These are phyloP conservation scores for Agrilus mali DNA, from an alignment of 2,888 invertebrate genomes.

Conservation along the genomic window DNA sequence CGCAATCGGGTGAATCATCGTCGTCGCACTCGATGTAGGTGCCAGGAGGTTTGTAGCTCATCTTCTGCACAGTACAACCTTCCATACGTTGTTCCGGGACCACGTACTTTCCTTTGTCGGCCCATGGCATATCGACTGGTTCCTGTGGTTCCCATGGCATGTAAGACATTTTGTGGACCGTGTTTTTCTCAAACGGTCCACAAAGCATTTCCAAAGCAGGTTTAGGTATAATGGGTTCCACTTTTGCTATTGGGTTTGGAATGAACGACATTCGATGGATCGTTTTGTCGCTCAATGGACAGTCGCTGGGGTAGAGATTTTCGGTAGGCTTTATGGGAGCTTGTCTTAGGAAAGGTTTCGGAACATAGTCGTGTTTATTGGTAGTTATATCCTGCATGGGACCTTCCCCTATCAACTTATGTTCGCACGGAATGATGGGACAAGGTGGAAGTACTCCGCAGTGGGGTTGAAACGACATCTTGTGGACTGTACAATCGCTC, in stretches of 20 bases:
- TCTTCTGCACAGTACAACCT: constrained; percentile 46
- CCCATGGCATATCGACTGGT: constrained; percentile 34
- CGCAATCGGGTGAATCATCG: constrained; percentile 38
- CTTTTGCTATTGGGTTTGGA: constrained; percentile 29
- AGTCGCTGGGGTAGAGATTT: constrained; percentile 29
- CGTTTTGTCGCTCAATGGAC: constrained; percentile 37
- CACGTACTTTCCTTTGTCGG: constrained; percentile 28
- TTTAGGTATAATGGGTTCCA: constrained; percentile 22
- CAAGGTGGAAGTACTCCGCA: constrained; percentile 39
- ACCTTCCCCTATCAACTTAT: constrained; percentile 47
- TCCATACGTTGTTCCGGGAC: constrained; percentile 36
- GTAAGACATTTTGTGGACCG: constrained; percentile 35
- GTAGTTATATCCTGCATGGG: constrained; percentile 65
- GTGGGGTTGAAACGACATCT: constrained; percentile 43
- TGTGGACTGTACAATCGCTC: constrained; percentile 41
- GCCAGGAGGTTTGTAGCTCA: constrained; percentile 49
- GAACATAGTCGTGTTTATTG: constrained; percentile 58
- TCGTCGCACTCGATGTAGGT: constrained; percentile 43
- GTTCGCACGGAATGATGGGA: constrained; percentile 47
- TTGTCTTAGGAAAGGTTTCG: constrained; percentile 43
- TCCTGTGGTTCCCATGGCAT: constrained; percentile 32
- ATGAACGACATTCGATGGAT: constrained; percentile 44
- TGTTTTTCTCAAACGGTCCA: constrained; percentile 28
- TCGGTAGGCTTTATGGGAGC: constrained; percentile 29
- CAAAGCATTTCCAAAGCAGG: constrained; percentile 22